phyloP scores from a whole-genome alignment of 2,888 invertebrate species.

The Drosophila nigritarsus region DNA sequence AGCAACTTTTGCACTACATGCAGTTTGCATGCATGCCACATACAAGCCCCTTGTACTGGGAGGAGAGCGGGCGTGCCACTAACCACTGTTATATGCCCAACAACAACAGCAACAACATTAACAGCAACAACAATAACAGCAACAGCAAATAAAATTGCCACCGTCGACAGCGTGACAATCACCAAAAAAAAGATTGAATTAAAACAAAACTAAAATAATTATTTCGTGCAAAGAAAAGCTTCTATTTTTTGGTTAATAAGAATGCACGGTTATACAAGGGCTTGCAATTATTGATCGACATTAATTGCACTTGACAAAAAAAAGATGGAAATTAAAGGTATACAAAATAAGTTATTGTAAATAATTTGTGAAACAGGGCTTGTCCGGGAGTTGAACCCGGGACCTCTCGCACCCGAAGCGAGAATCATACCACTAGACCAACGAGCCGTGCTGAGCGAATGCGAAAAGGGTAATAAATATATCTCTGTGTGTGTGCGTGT shows the following conservation, averaged over 20 bases:
- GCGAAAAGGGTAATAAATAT: background rate
- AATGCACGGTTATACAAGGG: background rate
- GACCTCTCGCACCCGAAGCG: constrained; percentile 83
- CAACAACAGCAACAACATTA: background rate
- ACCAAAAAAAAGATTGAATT: background rate
- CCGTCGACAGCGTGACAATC: constrained; percentile 5
- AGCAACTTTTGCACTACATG: background rate
- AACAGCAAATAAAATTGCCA: background rate
- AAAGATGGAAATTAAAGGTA: too few relatives aligned
- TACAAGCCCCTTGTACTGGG: background rate
- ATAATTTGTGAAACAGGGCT: constrained; percentile 54
- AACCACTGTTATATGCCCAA: background rate
- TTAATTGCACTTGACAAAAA: background rate
- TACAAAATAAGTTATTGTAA: background rate
- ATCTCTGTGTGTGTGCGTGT: too few relatives aligned
- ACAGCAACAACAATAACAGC: background rate
- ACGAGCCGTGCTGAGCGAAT: constrained; percentile 58
- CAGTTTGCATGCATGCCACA: background rate
- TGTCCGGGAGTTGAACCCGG: constrained; percentile 83
- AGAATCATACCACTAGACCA: constrained; percentile 83
- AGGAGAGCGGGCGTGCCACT: background rate
- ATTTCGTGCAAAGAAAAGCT: background rate
- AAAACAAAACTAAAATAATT: background rate
- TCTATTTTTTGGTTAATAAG: background rate
- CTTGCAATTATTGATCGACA: background rate